Percentiles rank a stretch among this genome's conserved stretches.
Evolutionary conservation across 1,140 invertebrate genomes (phyloP).

Genomic region (Macrostomum lignano): DNA sequence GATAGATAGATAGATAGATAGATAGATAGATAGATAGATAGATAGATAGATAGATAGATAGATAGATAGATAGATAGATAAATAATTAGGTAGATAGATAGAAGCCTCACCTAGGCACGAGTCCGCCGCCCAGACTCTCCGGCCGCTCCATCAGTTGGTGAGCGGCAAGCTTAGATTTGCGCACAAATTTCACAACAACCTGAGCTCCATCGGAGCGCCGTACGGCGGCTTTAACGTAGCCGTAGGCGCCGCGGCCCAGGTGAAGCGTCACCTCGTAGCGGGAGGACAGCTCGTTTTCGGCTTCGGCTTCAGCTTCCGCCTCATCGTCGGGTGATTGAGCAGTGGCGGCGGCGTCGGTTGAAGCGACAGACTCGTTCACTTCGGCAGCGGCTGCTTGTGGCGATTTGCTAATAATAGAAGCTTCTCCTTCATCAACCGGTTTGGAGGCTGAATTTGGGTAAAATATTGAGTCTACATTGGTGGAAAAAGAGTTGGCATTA

Average conservation of each 20-base stretch:
- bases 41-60: too few species aligned
- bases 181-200: conserved; percentile 43
- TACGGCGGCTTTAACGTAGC: conserved; percentile 40
- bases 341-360: not conserved
- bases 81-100: too few species aligned
- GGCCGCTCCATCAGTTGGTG: conserved; percentile 38
- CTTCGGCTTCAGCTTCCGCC: too few species aligned
- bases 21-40: too few species aligned
- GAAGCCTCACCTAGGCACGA: too few species aligned
- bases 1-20: too few species aligned
- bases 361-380: not conserved
- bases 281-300: conserved; percentile 4
- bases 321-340: conserved; percentile 3
- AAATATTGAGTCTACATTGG: too few species aligned
- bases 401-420: conserved; percentile 4
- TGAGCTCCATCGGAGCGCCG: conserved; percentile 32
- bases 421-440: too few species aligned
- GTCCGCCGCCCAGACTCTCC: too few species aligned
- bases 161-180: conserved; percentile 39
- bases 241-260: conserved; percentile 36
- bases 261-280: conserved; percentile 5
- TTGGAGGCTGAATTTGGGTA: too few species aligned
- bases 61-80: too few species aligned
- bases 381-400: not conserved
- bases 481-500: too few species aligned